Conservation (phyloP, 2,797 vertebrate species). For the Limnodromus scolopaceus region DNA sequence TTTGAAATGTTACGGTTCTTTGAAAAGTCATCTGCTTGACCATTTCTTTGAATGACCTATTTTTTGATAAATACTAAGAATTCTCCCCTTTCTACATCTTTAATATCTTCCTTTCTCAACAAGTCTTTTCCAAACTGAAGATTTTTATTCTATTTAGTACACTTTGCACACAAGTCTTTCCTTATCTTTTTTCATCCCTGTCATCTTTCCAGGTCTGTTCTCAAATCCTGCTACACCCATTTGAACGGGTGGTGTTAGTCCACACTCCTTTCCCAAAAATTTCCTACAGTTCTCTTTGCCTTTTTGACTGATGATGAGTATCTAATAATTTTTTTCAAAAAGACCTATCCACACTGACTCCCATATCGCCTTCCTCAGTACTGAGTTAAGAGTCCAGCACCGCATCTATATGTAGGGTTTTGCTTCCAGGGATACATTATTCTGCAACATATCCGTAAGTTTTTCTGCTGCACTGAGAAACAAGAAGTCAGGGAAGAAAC, state of each 20-base stretch:
- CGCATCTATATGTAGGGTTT: fast-evolving
- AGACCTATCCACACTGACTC: background rate
- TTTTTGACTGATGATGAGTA: background rate
- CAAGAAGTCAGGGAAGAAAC: background rate
- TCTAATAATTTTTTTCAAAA: background rate
- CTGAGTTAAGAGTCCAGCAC: background rate
- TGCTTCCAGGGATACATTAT: background rate
- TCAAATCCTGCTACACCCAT: background rate
- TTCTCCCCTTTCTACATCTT: background rate
- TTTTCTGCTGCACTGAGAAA: background rate
- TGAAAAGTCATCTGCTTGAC: background rate
- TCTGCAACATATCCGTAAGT: background rate
- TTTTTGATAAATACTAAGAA: background rate
- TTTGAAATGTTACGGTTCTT: background rate
- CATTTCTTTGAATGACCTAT: background rate
- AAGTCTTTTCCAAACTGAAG: background rate
- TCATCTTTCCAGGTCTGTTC: background rate
- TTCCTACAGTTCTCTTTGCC: background rate
- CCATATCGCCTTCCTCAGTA: background rate
- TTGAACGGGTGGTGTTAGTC: background rate
- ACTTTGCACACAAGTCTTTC: background rate
- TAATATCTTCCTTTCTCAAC: background rate
- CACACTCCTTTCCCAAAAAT: background rate
- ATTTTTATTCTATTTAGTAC: background rate
- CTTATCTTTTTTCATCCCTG: background rate